Conservation (phyloP, 2,797 vertebrate species). For the Fistularia commersonii region DNA sequence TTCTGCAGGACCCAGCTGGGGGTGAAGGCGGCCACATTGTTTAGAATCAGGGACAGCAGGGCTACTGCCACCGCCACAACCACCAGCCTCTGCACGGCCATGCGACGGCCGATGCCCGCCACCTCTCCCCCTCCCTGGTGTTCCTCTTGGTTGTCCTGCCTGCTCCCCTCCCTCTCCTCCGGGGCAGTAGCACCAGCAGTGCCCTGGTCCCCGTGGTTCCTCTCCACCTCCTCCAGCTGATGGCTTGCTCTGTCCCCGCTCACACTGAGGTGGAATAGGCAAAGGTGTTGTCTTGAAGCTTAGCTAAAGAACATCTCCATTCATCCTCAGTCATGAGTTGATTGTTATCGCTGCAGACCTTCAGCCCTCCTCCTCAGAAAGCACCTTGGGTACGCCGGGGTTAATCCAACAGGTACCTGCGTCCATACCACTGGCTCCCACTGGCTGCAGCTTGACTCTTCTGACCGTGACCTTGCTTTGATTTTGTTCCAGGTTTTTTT, state of each 20-base stretch:
- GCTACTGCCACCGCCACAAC: constrained; percentile 89
- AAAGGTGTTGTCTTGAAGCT: constrained; percentile 47
- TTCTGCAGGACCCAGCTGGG: constrained; percentile 94
- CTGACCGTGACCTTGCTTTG: constrained; percentile 6
- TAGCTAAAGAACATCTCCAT: constrained; percentile 95
- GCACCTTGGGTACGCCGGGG: constrained; percentile 71
- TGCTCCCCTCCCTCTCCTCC: constrained; percentile 46
- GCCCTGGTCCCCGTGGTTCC: constrained; percentile 58
- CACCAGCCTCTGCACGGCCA: constrained; percentile 94
- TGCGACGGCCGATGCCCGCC: constrained; percentile 66
- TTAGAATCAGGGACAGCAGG: constrained; percentile 91
- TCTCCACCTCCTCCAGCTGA: constrained; percentile 57
- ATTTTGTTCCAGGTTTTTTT: not conserved
- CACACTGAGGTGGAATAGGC: constrained; percentile 32
- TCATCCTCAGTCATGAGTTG: constrained; percentile 84
- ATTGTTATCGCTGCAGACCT: constrained; percentile 38
- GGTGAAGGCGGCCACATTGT: constrained; percentile 92
- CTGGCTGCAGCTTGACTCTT: constrained; percentile 61
- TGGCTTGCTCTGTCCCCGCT: constrained; percentile 34
- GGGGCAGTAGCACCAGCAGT: constrained; percentile 76
- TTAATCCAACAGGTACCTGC: constrained; percentile 65
- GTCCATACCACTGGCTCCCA: constrained; percentile 81
- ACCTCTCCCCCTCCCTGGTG: constrained; percentile 49
- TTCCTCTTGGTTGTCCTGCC: constrained; percentile 29
- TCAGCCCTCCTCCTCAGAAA: constrained; percentile 92